phyloP scores from a whole-genome alignment of 2,113 vertebrate genomes.

The Numenius arquata region DNA sequence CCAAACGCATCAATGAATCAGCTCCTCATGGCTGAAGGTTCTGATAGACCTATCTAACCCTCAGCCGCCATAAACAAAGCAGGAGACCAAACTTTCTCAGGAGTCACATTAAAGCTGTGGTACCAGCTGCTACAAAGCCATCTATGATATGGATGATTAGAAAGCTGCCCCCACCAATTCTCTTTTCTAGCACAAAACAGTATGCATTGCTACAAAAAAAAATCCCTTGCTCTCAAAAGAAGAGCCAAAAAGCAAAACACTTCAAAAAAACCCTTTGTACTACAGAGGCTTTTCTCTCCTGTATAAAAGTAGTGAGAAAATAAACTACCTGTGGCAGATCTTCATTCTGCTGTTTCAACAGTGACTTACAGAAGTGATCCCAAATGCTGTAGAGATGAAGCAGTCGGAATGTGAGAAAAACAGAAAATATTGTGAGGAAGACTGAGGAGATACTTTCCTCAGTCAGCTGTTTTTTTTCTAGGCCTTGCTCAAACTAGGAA shows the following conservation, averaged over 20 bases:
- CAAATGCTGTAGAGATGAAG: background rate
- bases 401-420: background rate
- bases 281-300: background rate
- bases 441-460: background rate
- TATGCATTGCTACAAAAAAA: background rate
- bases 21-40: background rate
- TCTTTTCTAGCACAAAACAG: background rate
- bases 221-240: background rate
- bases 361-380: background rate
- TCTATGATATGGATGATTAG: background rate
- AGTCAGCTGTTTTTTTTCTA: background rate
- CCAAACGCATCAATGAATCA: background rate
- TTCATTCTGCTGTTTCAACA: background rate
- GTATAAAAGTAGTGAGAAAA: background rate
- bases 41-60: background rate
- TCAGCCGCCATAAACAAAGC: background rate
- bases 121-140: background rate
- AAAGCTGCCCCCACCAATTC: background rate
- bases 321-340: background rate
- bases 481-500: background rate
- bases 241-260: background rate
- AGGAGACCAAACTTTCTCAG: background rate
- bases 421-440: background rate
- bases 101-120: background rate
- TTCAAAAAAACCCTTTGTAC: background rate